Evolutionary conservation across 2,113 vertebrate species (phyloP).

Genomic region (Nothoprocta perdicaria): DNA sequence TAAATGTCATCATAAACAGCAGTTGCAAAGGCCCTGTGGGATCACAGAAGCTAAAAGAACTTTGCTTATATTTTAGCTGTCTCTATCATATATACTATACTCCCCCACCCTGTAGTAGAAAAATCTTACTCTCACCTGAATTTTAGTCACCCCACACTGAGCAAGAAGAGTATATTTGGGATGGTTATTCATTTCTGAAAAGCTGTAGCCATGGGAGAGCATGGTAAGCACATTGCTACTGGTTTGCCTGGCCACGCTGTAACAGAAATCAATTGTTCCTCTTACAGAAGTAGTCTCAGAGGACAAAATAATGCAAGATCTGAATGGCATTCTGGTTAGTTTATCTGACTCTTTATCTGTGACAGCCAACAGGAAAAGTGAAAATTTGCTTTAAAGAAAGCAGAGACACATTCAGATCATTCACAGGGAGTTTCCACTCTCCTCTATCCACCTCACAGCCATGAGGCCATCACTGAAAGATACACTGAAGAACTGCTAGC

Average conservation of each 20-base stretch:
- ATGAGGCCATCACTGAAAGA: background rate
- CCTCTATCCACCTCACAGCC: background rate
- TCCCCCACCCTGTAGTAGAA: background rate
- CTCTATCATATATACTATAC: background rate
- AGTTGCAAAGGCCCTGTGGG: background rate
- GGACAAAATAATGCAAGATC: background rate
- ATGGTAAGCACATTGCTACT: conserved; percentile 44
- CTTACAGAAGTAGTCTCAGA: conserved; percentile 27
- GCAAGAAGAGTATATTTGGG: background rate
- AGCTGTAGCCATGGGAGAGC: conserved; percentile 51
- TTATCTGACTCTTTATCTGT: background rate
- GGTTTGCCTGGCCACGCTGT: conserved; percentile 8
- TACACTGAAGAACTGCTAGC: background rate
- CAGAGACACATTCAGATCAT: background rate
- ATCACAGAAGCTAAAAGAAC: background rate
- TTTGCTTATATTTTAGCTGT: background rate
- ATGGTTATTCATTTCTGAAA: conserved; percentile 32
- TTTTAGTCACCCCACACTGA: conserved; percentile 39
- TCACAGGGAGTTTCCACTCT: background rate
- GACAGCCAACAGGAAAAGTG: background rate
- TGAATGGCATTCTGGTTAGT: background rate
- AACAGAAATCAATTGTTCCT: conserved; percentile 59
- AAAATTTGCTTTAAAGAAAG: background rate
- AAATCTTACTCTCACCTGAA: conserved; percentile 19
- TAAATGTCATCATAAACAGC: background rate